Evolutionary conservation across 2,113 vertebrate genomes (phyloP), one percentile per base, ranked within the genome.

Genomic region (Procapra przewalskii): DNA sequence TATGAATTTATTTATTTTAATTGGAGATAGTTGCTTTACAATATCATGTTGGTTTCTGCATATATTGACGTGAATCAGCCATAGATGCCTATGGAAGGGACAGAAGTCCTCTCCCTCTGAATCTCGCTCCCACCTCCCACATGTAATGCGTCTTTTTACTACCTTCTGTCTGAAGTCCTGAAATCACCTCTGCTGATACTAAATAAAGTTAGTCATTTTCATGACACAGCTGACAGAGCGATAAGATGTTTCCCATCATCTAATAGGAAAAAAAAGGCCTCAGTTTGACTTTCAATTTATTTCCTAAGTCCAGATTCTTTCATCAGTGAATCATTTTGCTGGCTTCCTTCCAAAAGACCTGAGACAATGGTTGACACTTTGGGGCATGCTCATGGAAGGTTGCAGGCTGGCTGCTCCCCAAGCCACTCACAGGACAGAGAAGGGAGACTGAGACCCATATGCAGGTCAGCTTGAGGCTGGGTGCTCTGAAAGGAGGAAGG

Each of bases 231-330:
- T 83, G 94, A 96, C 6, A 25, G 75, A 91, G 40, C n/a, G 75
- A 91, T 87, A 93, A 97, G 88, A 82, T 36, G 9, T 81, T 84
- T 94, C 93, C 79, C 82, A 88, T 86, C 54, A 90, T 80, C 62
- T 9, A 48, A 45, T 3, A 43, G 62, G 29, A 14, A 7, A 62
- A 52, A 36, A 27, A 87, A 36, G 10, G 59, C 7, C 54, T 62
- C 60, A 7, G 27, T 94, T 95, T 71, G 55, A 88, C 79, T 93
- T 82, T 40, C 85, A 77, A 40, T 93, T 84, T 85, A 80, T 88
- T 96, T 94, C 90, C 57, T 81, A 93, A 86, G 59, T 96, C 59
- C 55, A n/a, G 86, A 57, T 86, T 91, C 64, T 95, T 86, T 83
- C 57, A 88, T 91, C 60, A 64, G 40, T 84, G 90, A 96, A 43